Evolutionary conservation across 1,140 invertebrate genomes (phyloP).

Genomic region (Papilio xuthus): DNA sequence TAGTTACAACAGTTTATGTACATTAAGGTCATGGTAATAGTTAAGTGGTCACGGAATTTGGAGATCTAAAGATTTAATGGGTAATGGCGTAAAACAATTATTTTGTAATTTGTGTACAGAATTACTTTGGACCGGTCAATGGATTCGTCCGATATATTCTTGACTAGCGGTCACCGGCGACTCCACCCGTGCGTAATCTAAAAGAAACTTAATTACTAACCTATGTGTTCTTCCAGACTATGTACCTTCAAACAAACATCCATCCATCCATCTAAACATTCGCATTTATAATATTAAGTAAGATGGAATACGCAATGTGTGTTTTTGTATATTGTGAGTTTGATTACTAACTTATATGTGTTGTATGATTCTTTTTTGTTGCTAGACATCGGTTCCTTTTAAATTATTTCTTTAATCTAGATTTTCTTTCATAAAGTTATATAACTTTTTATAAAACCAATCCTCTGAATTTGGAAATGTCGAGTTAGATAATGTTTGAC

Average conservation of each 20-base stretch:
- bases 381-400: background rate
- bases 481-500: background rate
- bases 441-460: background rate
- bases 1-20: background rate
- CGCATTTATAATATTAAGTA: too few species aligned
- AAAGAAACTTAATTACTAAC: too few species aligned
- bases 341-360: too few species aligned
- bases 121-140: background rate
- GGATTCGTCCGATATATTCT: background rate
- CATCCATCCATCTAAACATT: too few species aligned
- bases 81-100: background rate
- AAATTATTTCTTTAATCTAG: background rate
- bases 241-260: too few species aligned
- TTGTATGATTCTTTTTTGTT: too few species aligned
- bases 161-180: too few species aligned
- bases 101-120: constrained; percentile 11
- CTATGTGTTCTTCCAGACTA: too few species aligned
- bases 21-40: constrained; percentile 9
- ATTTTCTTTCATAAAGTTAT: background rate
- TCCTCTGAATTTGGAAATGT: background rate
- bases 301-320: too few species aligned
- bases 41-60: constrained; percentile 9
- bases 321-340: too few species aligned
- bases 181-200: too few species aligned
- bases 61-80: background rate